A percentile compares a stretch with the other conserved stretches of the same genome.
These are phyloP conservation scores for Zapus hudsonius DNA, from an alignment of 2,113 vertebrate genomes.

Conservation along the genomic window DNA sequence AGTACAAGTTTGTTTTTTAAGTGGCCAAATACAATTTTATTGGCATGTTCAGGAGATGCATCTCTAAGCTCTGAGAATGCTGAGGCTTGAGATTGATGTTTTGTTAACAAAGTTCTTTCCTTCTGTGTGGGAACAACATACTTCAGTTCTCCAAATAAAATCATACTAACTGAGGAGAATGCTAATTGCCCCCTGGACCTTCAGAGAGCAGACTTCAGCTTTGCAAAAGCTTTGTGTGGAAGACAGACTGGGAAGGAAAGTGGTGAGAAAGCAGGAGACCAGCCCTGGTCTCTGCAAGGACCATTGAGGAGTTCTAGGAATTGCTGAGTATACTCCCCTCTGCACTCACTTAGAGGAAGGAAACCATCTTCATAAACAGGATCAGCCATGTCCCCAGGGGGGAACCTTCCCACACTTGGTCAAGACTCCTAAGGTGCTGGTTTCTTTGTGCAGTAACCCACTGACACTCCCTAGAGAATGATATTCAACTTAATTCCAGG, in stretches of 20 bases:
- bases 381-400: background rate
- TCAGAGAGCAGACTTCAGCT: conserved; percentile 48
- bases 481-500: background rate
- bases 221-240: conserved; percentile 69
- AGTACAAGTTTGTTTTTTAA: background rate
- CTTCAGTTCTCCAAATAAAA: conserved; percentile 49
- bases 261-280: conserved; percentile 11
- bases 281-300: background rate
- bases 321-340: background rate
- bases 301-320: conserved; percentile 42
- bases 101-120: background rate
- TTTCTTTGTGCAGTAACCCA: background rate
- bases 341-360: background rate
- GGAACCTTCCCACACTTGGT: background rate
- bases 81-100: background rate
- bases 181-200: conserved; percentile 52
- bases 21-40: conserved; percentile 65
- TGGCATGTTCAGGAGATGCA: conserved; percentile 11
- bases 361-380: background rate
- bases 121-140: background rate
- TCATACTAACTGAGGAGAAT: background rate
- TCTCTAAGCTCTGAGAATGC: conserved; percentile 37
- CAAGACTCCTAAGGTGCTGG: background rate
- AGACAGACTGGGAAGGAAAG: conserved; percentile 51
- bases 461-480: background rate